These are phyloP conservation scores for Meda fulgida DNA, from an alignment of 2,797 vertebrate genomes.

Conservation along the genomic window DNA sequence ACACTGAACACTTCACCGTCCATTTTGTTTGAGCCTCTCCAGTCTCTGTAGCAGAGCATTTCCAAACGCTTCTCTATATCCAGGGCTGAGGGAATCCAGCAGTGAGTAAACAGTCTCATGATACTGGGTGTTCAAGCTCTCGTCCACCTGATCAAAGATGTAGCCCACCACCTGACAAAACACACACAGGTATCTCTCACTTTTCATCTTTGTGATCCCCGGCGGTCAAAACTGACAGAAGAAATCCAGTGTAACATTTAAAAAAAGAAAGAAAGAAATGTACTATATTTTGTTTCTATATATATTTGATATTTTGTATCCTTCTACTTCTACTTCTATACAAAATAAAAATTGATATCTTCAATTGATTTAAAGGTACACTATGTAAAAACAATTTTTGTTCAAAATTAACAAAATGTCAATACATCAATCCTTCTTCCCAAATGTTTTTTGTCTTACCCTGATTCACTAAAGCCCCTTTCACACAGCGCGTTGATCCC, in stretches of 20 bases:
- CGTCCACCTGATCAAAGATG: constrained; percentile 90
- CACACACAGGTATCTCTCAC: neutral
- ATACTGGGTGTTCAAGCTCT: constrained; percentile 85
- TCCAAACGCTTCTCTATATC: constrained; percentile 96
- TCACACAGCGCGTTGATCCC: no score
- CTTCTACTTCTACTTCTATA: no score
- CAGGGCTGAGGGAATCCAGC: constrained; percentile 93
- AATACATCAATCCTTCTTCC: no score
- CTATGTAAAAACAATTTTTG: no score
- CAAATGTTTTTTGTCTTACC: no score
- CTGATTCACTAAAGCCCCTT: no score
- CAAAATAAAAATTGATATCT: no score
- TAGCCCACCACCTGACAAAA: constrained; percentile 89
- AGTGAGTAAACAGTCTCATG: constrained; percentile 98
- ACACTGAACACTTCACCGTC: constrained; percentile 72
- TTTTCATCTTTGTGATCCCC: no score
- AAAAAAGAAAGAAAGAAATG: rapidly evolving
- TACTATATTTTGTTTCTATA: neutral
- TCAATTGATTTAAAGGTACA: no score
- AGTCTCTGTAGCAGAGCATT: constrained; percentile 93
- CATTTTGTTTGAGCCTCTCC: constrained; percentile 89
- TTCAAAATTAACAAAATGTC: no score
- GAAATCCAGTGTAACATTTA: neutral
- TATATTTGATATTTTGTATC: no score
- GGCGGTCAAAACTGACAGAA: neutral